Evolutionary conservation across 2,888 invertebrate species (phyloP), one percentile per base, ranked within the genome.

Genomic region (Papilio gigon): DNA sequence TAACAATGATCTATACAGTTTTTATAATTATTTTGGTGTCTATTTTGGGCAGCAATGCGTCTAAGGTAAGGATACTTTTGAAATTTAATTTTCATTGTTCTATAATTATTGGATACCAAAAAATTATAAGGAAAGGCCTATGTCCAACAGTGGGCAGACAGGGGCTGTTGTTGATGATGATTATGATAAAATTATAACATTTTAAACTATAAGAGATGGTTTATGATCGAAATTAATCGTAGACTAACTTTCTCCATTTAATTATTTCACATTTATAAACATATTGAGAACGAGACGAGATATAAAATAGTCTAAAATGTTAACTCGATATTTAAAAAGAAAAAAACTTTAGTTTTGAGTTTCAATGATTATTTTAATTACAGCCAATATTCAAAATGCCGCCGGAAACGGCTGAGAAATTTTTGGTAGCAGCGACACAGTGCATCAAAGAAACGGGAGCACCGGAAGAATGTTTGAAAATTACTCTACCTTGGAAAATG

Each of bases 391-490:
- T 27, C 25, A 27, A 42, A 22, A 27, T 61, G 40, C 60, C 60
- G 8, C 1, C 60, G 5, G n/a, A 37, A 9, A 4, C 14, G 11
- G 14, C 40, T 25, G 40, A 37, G 27, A 61, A 61, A 27, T n/a
- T 61, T 25, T 27, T 20, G 17, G n/a, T n/a, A n/a, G 17, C 9
- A n/a, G 60, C 25, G 8, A 25, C 40, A 4, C 60, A 61, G 9
- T 60, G 60, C 42, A 27, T 60, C n/a, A 60, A 60, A 60, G 60
- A 60, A 40, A 11, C 40, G 12, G 60, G 60, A n/a, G 60, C 60
- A 42, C 60, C 60, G 5, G 37, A 35, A 22, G 40, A 60, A 2
- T 22, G 4, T 9, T 27, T 60, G 9, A 6, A 40, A 9, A 4
- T n/a, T 0, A 42, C 37, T 11, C 40, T 60, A 6, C 60, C 60